Percentiles rank a stretch among this genome's conserved stretches.
Evolutionary conservation across 2,888 invertebrate species (phyloP).

Genomic region (Dascillus cervinus): DNA sequence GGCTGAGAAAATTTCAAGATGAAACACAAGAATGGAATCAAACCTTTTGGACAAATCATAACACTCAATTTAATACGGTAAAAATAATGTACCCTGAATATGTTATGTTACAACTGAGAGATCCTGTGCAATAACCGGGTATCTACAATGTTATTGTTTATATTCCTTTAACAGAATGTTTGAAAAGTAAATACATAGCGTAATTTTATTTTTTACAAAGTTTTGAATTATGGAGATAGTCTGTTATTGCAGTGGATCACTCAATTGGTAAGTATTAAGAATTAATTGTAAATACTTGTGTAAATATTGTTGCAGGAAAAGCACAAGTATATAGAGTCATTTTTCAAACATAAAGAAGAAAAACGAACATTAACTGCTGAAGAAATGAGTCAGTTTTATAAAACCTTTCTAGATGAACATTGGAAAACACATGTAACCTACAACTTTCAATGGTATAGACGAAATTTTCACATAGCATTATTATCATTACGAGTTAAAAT

Average conservation of each 20-base stretch:
- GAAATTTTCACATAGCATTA: no score
- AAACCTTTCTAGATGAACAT: conserved; percentile 75
- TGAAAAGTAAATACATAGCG: no score
- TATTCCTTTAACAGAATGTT: no score
- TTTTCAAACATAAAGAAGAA: conserved; percentile 29
- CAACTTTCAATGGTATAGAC: conserved; percentile 78
- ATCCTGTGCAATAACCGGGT: no score
- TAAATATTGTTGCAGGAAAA: conserved; percentile 35
- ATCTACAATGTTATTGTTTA: no score
- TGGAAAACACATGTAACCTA: conserved; percentile 67
- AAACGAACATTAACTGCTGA: conserved; percentile 60
- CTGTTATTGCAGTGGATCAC: neutral
- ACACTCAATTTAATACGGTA: conserved; percentile 66
- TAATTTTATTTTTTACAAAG: no score
- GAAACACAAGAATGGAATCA: conserved; percentile 79
- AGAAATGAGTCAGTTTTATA: conserved; percentile 85
- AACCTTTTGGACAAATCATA: conserved; percentile 75
- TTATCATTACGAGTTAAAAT: no score
- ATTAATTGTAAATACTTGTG: neutral
- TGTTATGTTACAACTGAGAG: no score
- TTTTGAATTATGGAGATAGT: no score
- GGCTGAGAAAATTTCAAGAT: conserved; percentile 55
- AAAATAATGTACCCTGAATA: no score
- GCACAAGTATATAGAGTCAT: conserved; percentile 33
- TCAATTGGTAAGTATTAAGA: neutral